Evolutionary conservation across 2,797 vertebrate genomes (phyloP).

Genomic region (Coregonus ussuriensis): DNA sequence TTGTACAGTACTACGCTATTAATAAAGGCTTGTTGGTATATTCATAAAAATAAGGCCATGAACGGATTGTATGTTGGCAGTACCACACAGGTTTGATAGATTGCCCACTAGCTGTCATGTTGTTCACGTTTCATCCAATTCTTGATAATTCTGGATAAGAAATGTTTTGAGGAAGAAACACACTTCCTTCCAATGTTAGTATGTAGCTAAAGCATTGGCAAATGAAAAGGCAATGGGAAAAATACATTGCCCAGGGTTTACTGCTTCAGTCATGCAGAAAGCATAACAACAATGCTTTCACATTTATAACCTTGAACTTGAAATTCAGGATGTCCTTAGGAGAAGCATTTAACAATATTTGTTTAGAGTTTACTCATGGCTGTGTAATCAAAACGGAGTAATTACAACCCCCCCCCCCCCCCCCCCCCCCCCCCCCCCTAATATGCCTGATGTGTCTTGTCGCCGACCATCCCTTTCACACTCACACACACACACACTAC

Average conservation of each 20-base stretch:
- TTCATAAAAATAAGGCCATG: not conserved
- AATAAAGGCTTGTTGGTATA: not conserved
- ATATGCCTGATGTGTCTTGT: too few relatives aligned
- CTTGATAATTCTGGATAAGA: not conserved
- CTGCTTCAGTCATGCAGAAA: slow-evolving; percentile 47
- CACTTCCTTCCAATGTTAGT: not conserved
- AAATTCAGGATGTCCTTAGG: slow-evolving; percentile 59
- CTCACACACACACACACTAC: not conserved
- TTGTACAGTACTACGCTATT: not conserved
- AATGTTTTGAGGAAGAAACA: not conserved
- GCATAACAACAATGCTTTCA: slow-evolving; percentile 37
- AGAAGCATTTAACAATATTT: not conserved
- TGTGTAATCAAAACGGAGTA: slow-evolving; percentile 49
- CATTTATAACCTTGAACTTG: slow-evolving; percentile 70
- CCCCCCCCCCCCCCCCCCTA: slow-evolving; percentile 34
- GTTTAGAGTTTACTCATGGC: slow-evolving; percentile 14
- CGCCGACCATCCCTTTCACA: not conserved
- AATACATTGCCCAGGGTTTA: slow-evolving; percentile 18
- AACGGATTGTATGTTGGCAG: not conserved
- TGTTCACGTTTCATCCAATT: not conserved
- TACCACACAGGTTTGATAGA: slow-evolving; percentile 29
- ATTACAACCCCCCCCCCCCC: slow-evolving; percentile 52
- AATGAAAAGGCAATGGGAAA: not conserved
- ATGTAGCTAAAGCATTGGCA: not conserved
- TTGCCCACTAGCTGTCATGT: slow-evolving; percentile 20